Percentiles rank a stretch among this genome's conserved stretches.
Evolutionary conservation across 1,140 invertebrate species (phyloP).

Genomic region (Magallana gigas): DNA sequence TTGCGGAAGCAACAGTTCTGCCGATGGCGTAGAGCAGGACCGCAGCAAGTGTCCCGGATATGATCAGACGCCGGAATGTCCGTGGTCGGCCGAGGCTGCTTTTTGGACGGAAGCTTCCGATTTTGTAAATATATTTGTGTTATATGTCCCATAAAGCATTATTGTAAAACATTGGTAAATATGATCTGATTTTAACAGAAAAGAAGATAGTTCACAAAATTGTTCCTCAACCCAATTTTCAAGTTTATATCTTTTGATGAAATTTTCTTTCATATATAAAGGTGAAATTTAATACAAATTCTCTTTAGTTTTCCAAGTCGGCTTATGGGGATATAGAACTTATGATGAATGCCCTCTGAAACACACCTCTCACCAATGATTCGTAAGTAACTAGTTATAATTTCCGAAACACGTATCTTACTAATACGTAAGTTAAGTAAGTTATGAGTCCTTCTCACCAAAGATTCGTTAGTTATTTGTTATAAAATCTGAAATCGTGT

Average conservation of each 20-base stretch:
- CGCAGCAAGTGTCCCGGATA: conserved; percentile 38
- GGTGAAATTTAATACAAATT: background rate
- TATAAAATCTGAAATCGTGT: too few species aligned
- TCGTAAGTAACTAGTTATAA: background rate
- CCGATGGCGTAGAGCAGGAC: conserved; percentile 43
- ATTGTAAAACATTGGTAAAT: too few species aligned
- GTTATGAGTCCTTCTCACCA: too few species aligned
- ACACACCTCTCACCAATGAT: background rate
- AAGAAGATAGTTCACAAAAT: background rate
- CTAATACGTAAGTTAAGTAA: too few species aligned
- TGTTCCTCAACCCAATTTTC: background rate
- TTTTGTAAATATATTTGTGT: background rate
- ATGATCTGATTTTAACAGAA: background rate
- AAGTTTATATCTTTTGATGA: background rate
- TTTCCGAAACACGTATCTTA: too few species aligned
- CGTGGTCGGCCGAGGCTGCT: conserved; percentile 1
- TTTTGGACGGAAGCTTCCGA: conserved; percentile 36
- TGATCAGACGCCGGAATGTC: conserved; percentile 1
- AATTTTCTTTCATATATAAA: background rate
- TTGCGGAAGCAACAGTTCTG: conserved; percentile 14
- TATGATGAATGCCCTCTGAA: conserved; percentile 2
- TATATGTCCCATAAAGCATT: too few species aligned
- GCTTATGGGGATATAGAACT: conserved; percentile 5
- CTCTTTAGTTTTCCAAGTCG: background rate
- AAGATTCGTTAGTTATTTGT: too few species aligned